phyloP scores from a whole-genome alignment of 2,113 vertebrate genomes.

The Empidonax alnorum region DNA sequence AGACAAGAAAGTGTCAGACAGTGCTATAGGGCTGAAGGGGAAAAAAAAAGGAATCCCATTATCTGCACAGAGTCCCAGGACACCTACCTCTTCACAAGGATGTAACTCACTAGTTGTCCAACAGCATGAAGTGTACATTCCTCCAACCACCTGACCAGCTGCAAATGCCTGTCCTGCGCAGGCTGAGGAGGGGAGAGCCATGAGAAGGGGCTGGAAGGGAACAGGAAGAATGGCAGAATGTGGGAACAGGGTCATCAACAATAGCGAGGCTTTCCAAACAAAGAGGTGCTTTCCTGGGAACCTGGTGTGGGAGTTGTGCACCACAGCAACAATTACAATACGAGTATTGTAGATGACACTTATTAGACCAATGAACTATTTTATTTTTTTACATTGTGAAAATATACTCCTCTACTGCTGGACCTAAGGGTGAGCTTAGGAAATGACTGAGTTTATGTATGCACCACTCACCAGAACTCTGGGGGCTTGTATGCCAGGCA shows the following conservation, averaged over 20 bases:
- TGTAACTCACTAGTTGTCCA: background rate
- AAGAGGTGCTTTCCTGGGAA: background rate
- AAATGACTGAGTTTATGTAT: background rate
- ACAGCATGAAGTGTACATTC: background rate
- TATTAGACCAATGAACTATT: background rate
- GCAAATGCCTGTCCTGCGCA: background rate
- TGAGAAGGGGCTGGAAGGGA: background rate
- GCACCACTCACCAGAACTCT: background rate
- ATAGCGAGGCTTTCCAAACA: background rate
- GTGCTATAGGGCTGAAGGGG: background rate
- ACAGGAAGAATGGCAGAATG: background rate
- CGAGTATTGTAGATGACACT: fast-evolving
- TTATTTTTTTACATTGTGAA: background rate
- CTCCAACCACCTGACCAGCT: background rate
- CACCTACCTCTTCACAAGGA: background rate
- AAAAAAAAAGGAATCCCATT: background rate
- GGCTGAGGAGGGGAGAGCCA: background rate
- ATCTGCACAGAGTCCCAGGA: background rate
- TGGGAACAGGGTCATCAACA: background rate
- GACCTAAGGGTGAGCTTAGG: background rate
- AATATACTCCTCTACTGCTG: background rate
- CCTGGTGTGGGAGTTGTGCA: background rate
- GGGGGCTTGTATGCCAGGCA: background rate
- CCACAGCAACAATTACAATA: background rate
- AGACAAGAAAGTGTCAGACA: background rate